These are phyloP conservation scores for Muraenolepis orangiensis DNA, from an alignment of 2,797 vertebrate species.

Conservation along the genomic window DNA sequence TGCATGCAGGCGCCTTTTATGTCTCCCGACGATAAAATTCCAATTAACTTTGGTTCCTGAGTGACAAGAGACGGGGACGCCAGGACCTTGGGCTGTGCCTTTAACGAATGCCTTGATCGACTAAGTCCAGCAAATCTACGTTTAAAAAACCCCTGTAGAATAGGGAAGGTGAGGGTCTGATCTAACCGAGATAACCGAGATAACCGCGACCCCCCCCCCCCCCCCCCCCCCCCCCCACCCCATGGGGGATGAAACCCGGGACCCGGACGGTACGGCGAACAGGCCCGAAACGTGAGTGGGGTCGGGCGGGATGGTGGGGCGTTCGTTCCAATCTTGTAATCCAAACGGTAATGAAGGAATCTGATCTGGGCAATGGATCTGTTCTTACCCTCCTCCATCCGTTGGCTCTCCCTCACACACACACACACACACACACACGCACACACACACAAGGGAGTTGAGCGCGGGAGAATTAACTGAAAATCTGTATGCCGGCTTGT, in stretches of 20 bases:
- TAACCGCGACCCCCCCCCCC: too few relatives aligned
- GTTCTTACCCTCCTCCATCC: conserved; percentile 2
- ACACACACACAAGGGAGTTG: conserved; percentile 31
- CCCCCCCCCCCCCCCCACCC: too few relatives aligned
- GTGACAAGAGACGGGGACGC: conserved; percentile 18
- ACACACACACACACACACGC: conserved; percentile 23
- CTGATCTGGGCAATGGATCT: conserved; percentile 16
- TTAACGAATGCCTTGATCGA: conserved; percentile 10
- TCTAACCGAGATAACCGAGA: neutral
- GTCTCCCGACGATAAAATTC: conserved; percentile 57
- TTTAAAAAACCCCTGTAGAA: too few relatives aligned
- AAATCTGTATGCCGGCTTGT: conserved; percentile 59
- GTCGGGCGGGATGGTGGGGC: neutral
- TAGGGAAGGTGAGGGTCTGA: too few relatives aligned
- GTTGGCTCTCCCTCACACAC: conserved; percentile 16
- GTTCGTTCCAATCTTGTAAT: neutral
- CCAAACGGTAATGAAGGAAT: conserved; percentile 33
- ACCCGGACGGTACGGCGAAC: too few relatives aligned
- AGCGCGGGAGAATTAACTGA: conserved; percentile 36
- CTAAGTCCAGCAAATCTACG: neutral
- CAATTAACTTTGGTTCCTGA: conserved; percentile 57
- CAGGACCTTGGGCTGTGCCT: neutral
- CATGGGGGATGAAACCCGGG: neutral
- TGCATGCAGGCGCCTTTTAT: conserved; percentile 57
- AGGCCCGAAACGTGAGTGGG: neutral